Evolutionary conservation across 1,140 invertebrate species (phyloP), one percentile per base, ranked within the genome.

Genomic region (Pogonomyrmex californicus): DNA sequence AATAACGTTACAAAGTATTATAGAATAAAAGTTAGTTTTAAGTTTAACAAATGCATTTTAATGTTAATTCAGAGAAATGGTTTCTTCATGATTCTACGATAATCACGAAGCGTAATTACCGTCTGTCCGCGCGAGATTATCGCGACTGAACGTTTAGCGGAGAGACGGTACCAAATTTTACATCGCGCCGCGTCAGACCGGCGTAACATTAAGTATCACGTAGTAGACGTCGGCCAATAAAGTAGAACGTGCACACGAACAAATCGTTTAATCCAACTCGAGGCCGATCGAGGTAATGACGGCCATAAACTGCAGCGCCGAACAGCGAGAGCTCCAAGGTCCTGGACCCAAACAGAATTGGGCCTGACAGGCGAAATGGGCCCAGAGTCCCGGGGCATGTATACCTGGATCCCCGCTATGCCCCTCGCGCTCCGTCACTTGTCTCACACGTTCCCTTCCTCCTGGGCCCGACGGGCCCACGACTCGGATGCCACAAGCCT

Each of bases 261-360:
- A 91, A 92, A 93, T 92, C 93, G 91, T 93, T 94, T 93, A 93
- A 93, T 94, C 91, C 90, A 85, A 93, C 88, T 90, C 90, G 86
- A 36, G 68, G 71, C 86, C 90, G 92, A 91, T 93, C 91, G 92
- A 92, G 89, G 91, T 94, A 94, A 94, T 94, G 93, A 94, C 89
- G 89, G 91, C 92, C 90, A 93, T 94, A 94, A 94, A 94, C 92
- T 93, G 92, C 90, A 86, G 66, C 90, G 71, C 38, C 44, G 85
- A 83, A 83, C 51, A 23, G 10, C 76, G 76, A 71, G 73, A 44
- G 60, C 65, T 78, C 81, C 89, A 89, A 88, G 85, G 83, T 86
- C 89, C 87, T 86, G 85, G 82, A 49, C 87, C 90, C 87, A 90
- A 91, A 91, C 91, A 88, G 88, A 94, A 94, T 93, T 93, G 91